phyloP scores from a whole-genome alignment of 1,140 invertebrate species.

The Aphis gossypii region DNA sequence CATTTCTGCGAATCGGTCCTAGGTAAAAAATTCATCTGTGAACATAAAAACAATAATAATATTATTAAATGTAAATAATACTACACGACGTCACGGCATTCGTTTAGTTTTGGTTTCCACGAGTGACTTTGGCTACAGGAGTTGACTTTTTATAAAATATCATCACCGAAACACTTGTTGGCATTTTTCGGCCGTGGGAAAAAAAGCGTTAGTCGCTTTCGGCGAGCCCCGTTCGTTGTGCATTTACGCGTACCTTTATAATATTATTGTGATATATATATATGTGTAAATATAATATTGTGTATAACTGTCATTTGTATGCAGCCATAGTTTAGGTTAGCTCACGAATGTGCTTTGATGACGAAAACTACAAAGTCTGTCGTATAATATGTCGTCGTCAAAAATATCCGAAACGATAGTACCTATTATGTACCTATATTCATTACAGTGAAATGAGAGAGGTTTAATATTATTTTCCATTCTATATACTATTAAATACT shows the following conservation, averaged over 20 bases:
- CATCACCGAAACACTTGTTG: not conserved
- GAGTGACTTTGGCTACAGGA: not conserved
- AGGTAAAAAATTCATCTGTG: not conserved
- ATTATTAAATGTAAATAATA: not conserved
- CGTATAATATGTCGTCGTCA: not conserved
- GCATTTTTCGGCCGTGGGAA: not conserved
- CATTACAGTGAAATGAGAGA: not conserved
- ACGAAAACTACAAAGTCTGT: not conserved
- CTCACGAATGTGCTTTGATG: not conserved
- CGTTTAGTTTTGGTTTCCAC: not conserved
- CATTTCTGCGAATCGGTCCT: not conserved
- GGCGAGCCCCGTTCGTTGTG: not conserved
- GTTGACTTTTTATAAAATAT: not conserved
- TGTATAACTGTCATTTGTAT: not conserved
- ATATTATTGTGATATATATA: too few relatives aligned
- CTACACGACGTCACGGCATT: not conserved
- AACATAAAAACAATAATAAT: not conserved
- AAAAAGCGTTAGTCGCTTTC: not conserved
- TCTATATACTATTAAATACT: not conserved
- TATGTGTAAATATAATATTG: too few relatives aligned
- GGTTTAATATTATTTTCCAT: too few relatives aligned
- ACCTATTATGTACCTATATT: not conserved
- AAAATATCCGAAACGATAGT: too few relatives aligned
- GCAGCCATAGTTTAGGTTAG: not conserved
- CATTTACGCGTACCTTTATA: not conserved